phyloP scores from a whole-genome alignment of 1,140 invertebrate genomes.

The Drosophila paulistorum region DNA sequence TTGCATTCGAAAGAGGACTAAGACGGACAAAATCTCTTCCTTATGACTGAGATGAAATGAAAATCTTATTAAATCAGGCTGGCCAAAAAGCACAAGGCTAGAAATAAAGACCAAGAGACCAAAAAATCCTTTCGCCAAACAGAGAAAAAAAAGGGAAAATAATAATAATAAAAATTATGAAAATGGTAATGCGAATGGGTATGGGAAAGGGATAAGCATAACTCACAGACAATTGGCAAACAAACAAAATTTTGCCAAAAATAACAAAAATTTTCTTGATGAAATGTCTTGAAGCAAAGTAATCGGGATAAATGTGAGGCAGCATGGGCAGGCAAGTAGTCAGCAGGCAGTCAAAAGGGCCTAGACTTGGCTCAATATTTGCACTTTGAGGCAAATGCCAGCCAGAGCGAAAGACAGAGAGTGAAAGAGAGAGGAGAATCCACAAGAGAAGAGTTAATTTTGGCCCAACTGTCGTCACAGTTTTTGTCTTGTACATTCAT shows the following conservation, averaged over 20 bases:
- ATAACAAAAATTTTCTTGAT: slow-evolving; percentile 59
- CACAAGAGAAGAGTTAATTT: slow-evolving; percentile 59
- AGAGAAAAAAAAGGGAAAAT: background rate
- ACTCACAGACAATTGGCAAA: slow-evolving; percentile 76
- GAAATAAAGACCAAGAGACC: slow-evolving; percentile 4
- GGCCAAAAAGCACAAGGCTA: slow-evolving; percentile 18
- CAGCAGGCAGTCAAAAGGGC: slow-evolving; percentile 27
- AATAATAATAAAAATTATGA: background rate
- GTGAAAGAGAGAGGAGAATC: background rate
- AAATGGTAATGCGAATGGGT: slow-evolving; percentile 6
- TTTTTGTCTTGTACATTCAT: slow-evolving; percentile 53
- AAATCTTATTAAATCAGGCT: slow-evolving; percentile 66
- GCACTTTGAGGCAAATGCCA: slow-evolving; percentile 68
- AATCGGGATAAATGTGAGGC: background rate
- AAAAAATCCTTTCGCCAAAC: slow-evolving; percentile 1
- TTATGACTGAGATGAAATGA: slow-evolving; percentile 38
- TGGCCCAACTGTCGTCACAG: slow-evolving; percentile 39
- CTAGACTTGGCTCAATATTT: slow-evolving; percentile 64
- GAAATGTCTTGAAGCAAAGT: slow-evolving; percentile 39
- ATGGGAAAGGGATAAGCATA: slow-evolving; percentile 46
- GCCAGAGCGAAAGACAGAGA: slow-evolving; percentile 3
- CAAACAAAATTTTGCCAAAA: slow-evolving; percentile 73
- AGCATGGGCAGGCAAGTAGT: background rate
- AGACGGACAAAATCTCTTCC: background rate
- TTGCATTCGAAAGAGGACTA: slow-evolving; percentile 42